phyloP scores from a whole-genome alignment of 2,888 invertebrate genomes.

The Lomographa bimaculata region DNA sequence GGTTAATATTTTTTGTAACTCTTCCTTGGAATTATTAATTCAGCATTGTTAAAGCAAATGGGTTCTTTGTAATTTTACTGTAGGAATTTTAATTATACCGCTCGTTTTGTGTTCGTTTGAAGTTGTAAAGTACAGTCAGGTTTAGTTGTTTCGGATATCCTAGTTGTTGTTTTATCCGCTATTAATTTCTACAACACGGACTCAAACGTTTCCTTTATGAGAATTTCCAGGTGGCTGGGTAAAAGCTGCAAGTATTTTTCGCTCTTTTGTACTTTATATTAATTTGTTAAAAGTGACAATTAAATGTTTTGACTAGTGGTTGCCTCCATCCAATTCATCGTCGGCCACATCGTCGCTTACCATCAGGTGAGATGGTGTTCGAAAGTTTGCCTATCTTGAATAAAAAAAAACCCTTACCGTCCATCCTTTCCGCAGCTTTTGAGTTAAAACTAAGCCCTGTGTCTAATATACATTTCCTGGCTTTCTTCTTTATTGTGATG shows the following conservation, averaged over 20 bases:
- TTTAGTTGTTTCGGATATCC: constrained; percentile 27
- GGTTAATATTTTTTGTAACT: constrained; percentile 1
- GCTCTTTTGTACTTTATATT: constrained; percentile 2
- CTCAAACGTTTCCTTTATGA: constrained; percentile 25
- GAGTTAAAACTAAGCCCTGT: too few relatives aligned
- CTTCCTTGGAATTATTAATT: constrained; percentile 1
- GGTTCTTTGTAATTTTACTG: constrained; percentile 14
- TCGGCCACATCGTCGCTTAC: too few relatives aligned
- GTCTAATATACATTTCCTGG: too few relatives aligned
- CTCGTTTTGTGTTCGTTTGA: constrained; percentile 18
- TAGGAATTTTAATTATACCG: constrained; percentile 17
- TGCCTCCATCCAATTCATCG: too few relatives aligned
- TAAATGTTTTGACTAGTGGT: too few relatives aligned
- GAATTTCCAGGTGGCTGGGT: constrained; percentile 24
- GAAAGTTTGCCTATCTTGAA: too few relatives aligned
- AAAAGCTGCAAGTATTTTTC: constrained; percentile 6
- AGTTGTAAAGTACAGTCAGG: constrained; percentile 21
- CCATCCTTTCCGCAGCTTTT: too few relatives aligned
- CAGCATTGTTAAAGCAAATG: constrained; percentile 1
- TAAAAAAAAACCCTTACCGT: too few relatives aligned
- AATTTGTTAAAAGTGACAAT: background rate
- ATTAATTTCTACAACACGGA: constrained; percentile 24
- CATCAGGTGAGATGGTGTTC: too few relatives aligned
- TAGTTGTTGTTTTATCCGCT: constrained; percentile 26
- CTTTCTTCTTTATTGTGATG: too few relatives aligned